A percentile compares a stretch with the other conserved stretches of the same genome.
These are phyloP conservation scores for Halictus quadricinctus DNA, from an alignment of 2,888 invertebrate species.

Conservation along the genomic window DNA sequence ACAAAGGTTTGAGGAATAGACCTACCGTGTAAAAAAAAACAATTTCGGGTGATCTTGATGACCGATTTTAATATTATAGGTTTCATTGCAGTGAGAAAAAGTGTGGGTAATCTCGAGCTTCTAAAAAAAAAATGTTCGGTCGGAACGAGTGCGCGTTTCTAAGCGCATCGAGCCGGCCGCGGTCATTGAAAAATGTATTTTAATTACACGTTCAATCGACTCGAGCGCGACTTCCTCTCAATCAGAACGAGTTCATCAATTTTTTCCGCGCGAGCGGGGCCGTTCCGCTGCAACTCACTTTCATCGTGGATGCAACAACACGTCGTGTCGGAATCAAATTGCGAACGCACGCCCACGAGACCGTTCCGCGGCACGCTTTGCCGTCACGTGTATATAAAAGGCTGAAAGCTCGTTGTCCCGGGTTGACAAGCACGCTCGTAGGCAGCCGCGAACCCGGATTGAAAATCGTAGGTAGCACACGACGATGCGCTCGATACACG, in stretches of 20 bases:
- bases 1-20: too few relatives aligned
- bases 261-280: slow-evolving; percentile 16
- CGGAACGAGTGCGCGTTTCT: background rate
- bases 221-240: background rate
- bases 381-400: slow-evolving; percentile 57
- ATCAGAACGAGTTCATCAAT: slow-evolving; percentile 10
- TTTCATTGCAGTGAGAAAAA: too few relatives aligned
- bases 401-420: slow-evolving; percentile 64
- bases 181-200: slow-evolving; percentile 11
- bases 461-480: slow-evolving; percentile 44
- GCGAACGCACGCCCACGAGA: slow-evolving; percentile 55
- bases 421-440: slow-evolving; percentile 64
- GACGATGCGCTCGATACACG: slow-evolving; percentile 41
- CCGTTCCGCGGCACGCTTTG: slow-evolving; percentile 60
- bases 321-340: slow-evolving; percentile 53
- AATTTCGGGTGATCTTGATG: too few relatives aligned
- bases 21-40: too few relatives aligned
- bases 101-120: too few relatives aligned
- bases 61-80: too few relatives aligned
- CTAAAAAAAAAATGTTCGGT: background rate
- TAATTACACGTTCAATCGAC: slow-evolving; percentile 11
- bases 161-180: background rate
- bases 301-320: slow-evolving; percentile 42
- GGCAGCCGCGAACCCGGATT: slow-evolving; percentile 55
- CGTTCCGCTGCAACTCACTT: slow-evolving; percentile 19